Evolutionary conservation across 2,113 vertebrate genomes (phyloP), one percentile per base, ranked within the genome.

Genomic region (Dryoscopus gambensis): DNA sequence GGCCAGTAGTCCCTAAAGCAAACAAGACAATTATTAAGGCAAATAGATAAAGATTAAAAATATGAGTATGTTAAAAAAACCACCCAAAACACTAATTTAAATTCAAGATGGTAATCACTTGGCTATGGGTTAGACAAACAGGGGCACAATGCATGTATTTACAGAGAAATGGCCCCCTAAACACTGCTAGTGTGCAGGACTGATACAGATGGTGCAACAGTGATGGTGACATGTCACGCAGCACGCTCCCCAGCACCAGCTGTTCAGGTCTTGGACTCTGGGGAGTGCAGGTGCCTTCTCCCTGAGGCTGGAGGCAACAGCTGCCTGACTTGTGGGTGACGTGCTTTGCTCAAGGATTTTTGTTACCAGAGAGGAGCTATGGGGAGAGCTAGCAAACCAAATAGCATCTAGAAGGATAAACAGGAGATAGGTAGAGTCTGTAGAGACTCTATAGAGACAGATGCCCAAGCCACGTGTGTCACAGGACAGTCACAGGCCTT

Each of bases 1-100:
- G 25, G 98, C 99, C 89, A 99, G 92, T 9, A 99, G 97, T 70
- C 99, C 99, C 99, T 99, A 94, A 49, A 88, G 53, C 21, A 70
- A 84, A 78, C 12, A 89, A 78, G 31, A 90, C 9, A 92, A 68
- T 76, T 84, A 67, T 68, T 77, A 33, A 87, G 33, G 42, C 33
- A 89, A 91, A 64, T 5, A 75, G 35, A 75, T 46, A 13, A 63
- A 88, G 12, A 83, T 31, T 31, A 4, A 75, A 24, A 85, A 40
- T 39, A 40, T 15, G 4, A 59, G 0, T 24, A 77, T 21, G n/a
- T 70, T 49, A 27, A 46, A 63, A 84, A 33, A 7, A 1, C 0
- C 18, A 57, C 4, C 9, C 8, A 33, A 85, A 89, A 2, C 24
- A 76, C 23, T 49, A 39, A 78, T 42, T 81, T 73, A 55, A 90